A percentile compares a stretch with the other conserved stretches of the same genome.
These are phyloP conservation scores for Pollenia labialis DNA, from an alignment of 2,888 invertebrate species.

Conservation along the genomic window DNA sequence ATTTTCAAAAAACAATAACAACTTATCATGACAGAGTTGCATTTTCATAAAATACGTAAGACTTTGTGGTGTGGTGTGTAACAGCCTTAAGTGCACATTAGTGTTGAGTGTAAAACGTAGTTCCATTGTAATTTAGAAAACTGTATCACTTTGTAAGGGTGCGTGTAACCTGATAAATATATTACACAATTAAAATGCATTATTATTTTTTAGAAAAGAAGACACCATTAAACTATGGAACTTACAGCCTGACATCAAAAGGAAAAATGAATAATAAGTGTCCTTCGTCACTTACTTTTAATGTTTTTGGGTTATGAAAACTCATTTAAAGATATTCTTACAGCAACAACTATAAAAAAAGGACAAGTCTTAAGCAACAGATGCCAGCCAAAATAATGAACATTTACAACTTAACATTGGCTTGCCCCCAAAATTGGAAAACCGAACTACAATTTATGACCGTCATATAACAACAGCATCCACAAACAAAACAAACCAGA, in stretches of 20 bases:
- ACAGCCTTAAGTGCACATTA: too few relatives aligned
- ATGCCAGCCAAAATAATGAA: slow-evolving; percentile 22
- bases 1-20: too few relatives aligned
- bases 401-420: slow-evolving; percentile 21
- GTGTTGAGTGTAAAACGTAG: too few relatives aligned
- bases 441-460: slow-evolving; percentile 34
- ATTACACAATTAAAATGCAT: too few relatives aligned
- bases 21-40: too few relatives aligned
- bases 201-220: too few relatives aligned
- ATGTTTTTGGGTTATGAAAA: not conserved
- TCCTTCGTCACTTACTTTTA: not conserved
- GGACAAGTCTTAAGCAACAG: slow-evolving; percentile 47
- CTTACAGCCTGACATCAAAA: not conserved
- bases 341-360: slow-evolving; percentile 1
- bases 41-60: too few relatives aligned
- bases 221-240: slow-evolving; percentile 36
- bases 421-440: slow-evolving; percentile 19
- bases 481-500: slow-evolving; percentile 18
- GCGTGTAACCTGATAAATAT: too few relatives aligned
- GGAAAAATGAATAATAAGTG: not conserved
- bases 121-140: too few relatives aligned
- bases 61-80: too few relatives aligned
- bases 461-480: slow-evolving; percentile 34
- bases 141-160: too few relatives aligned
- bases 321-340: not conserved